phyloP scores from a whole-genome alignment of 1,140 invertebrate species.

The Conus ventricosus region DNA sequence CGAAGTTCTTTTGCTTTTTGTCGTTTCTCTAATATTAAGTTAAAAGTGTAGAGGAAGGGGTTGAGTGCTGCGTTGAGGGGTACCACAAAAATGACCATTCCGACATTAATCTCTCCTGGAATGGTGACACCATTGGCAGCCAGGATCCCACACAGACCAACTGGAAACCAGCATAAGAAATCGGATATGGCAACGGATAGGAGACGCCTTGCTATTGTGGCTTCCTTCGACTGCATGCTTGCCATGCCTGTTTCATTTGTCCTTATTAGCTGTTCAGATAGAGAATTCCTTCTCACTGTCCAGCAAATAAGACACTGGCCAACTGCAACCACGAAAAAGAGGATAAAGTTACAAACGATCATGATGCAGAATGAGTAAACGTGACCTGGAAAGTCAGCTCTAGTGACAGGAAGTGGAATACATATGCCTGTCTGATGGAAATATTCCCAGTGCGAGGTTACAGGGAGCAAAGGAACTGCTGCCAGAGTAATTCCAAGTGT shows the following conservation, averaged over 20 bases:
- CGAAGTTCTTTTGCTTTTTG: neutral
- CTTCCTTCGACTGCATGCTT: neutral
- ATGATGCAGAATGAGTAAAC: neutral
- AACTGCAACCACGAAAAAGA: neutral
- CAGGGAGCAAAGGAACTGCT: slow-evolving; percentile 5
- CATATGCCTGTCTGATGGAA: neutral
- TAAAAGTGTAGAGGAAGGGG: neutral
- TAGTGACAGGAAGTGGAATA: neutral
- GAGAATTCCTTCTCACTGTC: neutral
- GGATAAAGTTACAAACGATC: neutral
- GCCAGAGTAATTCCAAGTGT: neutral
- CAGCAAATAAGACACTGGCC: slow-evolving; percentile 42
- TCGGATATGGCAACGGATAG: neutral
- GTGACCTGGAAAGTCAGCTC: neutral
- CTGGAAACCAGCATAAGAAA: slow-evolving; percentile 1
- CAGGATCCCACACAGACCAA: neutral
- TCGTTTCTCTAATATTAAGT: neutral
- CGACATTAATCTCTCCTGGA: neutral
- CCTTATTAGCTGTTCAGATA: neutral
- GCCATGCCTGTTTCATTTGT: neutral
- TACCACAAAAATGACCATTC: neutral
- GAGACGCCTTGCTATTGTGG: neutral
- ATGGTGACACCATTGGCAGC: neutral
- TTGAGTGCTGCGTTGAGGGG: neutral
- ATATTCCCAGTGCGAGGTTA: neutral